Conservation (phyloP, 2,888 invertebrate genomes). For the Lottia scabra region DNA sequence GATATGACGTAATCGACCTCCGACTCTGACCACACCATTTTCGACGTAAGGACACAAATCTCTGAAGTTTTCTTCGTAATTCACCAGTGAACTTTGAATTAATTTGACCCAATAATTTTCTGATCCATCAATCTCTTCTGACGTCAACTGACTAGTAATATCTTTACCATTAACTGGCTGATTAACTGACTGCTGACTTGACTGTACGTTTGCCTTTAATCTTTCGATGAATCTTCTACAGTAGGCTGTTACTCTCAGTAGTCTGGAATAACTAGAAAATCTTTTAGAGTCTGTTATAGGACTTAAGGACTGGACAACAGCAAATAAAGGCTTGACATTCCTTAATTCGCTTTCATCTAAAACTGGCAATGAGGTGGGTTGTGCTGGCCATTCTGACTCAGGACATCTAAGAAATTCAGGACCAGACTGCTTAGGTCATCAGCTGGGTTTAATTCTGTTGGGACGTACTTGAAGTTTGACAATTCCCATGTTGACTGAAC, state of each 20-base stretch:
- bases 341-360: neutral
- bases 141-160: neutral
- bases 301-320: neutral
- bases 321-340: neutral
- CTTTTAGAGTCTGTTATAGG: conserved; percentile 2
- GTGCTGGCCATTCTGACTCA: conserved; percentile 7
- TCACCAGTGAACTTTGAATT: conserved; percentile 1
- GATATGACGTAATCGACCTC: conserved; percentile 14
- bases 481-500: conserved; percentile 9
- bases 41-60: conserved; percentile 8
- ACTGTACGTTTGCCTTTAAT: neutral
- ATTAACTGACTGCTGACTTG: neutral
- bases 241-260: conserved; percentile 16
- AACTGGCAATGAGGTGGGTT: neutral
- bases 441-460: conserved; percentile 16
- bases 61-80: conserved; percentile 1
- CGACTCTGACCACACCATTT: conserved; percentile 11
- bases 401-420: conserved; percentile 12
- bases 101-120: conserved; percentile 10
- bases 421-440: conserved; percentile 20
- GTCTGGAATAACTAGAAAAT: conserved; percentile 10
- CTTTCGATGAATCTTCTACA: conserved; percentile 1
- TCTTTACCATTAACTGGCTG: neutral
- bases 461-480: conserved; percentile 10
- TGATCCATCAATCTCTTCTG: neutral